Base-by-base conservation (phyloP, 1,140 invertebrate species). In the Orussus abietinus region DNA sequence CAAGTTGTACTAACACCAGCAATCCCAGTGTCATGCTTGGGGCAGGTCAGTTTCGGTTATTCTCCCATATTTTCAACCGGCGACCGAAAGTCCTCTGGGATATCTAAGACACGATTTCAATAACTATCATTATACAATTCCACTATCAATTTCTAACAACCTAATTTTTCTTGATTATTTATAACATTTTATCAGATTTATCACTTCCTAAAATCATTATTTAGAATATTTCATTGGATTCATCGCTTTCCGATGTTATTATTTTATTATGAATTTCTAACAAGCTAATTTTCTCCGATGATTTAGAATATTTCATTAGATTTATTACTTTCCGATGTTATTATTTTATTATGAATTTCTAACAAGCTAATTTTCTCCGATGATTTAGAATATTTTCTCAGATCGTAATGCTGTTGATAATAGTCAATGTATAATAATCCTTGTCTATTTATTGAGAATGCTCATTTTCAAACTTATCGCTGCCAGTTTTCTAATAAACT, bases 1-100 rank as follows among this genome's bases (percentile, higher is more conserved):
- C 96, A 1, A 92, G 88, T 29, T 98, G 96, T 73, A 99, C 96
- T 10, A 99, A 99, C 66, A 98, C 96, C 2, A 92, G 88, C 45
- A 99, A 99, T 69, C 96, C 96, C 0, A 93, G 90, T 49, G 94
- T 98, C 4, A 98, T 98, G 94, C 76, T 98, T 12, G 94, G 91
- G 20, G 92, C 90, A 67, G 85, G 85, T 86, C 69, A 62, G 56
- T 47, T 38, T n/a, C n/a, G n/a, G n/a, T n/a, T n/a, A n/a, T n/a
- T n/a, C 13, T 37, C 5, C n/a, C n/a, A n/a, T n/a, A n/a, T n/a
- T n/a, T n/a, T n/a, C n/a, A n/a, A n/a, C n/a, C n/a, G n/a, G n/a
- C n/a, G n/a, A n/a, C n/a, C n/a, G n/a, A n/a, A n/a, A n/a, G n/a
- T n/a, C n/a, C n/a, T n/a, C n/a, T n/a, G n/a, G n/a, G n/a, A n/a